These are phyloP conservation scores for Ryuthela nishihirai DNA, from an alignment of 2,888 invertebrate genomes.

Conservation along the genomic window DNA sequence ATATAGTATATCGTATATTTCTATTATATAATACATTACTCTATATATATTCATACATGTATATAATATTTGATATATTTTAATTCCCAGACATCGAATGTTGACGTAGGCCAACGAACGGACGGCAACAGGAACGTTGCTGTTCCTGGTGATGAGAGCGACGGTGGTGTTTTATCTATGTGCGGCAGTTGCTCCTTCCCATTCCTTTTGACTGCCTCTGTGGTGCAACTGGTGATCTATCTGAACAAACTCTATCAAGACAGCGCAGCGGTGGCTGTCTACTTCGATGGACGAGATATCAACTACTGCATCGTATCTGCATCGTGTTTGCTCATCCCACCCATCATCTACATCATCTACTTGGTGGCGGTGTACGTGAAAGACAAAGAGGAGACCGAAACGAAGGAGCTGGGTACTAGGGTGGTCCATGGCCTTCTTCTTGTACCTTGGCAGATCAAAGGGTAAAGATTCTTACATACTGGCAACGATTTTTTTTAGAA, in stretches of 20 bases:
- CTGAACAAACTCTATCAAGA: slow-evolving; percentile 43
- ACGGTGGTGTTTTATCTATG: slow-evolving; percentile 3
- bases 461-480: slow-evolving; percentile 10
- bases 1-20: no score
- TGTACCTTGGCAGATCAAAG: slow-evolving; percentile 44
- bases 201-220: slow-evolving; percentile 30
- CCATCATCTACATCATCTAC: slow-evolving; percentile 41
- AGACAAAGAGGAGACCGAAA: slow-evolving; percentile 29
- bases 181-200: slow-evolving; percentile 32
- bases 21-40: no score
- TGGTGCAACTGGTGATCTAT: slow-evolving; percentile 37
- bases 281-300: slow-evolving; percentile 22
- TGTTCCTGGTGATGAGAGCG: not conserved
- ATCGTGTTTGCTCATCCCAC: slow-evolving; percentile 31
- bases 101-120: no score
- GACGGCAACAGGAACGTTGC: not conserved
- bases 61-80: no score
- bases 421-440: slow-evolving; percentile 41
- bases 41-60: no score
- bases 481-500: no score
- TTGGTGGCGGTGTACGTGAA: slow-evolving; percentile 34
- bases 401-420: slow-evolving; percentile 33
- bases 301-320: slow-evolving; percentile 32
- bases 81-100: no score
- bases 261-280: slow-evolving; percentile 34